These are phyloP conservation scores for Lasioglossum oenotherae DNA, from an alignment of 2,888 invertebrate species.

Conservation along the genomic window DNA sequence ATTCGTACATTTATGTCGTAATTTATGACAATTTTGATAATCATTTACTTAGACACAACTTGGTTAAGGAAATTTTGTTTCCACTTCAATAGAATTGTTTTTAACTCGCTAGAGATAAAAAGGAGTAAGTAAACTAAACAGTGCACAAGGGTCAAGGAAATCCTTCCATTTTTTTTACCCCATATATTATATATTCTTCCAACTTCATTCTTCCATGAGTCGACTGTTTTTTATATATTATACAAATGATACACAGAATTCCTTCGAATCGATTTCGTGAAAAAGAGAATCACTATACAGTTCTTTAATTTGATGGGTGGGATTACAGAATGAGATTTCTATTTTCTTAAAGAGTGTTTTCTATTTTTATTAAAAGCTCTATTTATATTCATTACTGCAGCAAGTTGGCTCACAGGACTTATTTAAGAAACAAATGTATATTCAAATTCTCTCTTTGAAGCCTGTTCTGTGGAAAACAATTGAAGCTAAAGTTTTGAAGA, in stretches of 20 bases:
- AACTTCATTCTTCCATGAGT: conserved; percentile 23
- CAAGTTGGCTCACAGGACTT: not conserved
- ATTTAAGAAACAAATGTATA: not conserved
- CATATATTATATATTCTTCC: conserved; percentile 16
- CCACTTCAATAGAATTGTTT: not conserved
- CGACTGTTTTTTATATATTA: conserved; percentile 22
- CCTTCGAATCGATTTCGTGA: not conserved
- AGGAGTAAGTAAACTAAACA: not conserved
- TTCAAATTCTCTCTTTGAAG: not conserved
- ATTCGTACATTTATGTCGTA: not conserved
- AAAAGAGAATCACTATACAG: not conserved
- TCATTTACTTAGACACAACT: not conserved
- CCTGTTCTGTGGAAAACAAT: not conserved
- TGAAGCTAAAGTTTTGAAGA: conserved; percentile 4
- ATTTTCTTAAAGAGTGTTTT: conserved; percentile 40
- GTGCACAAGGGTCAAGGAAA: not conserved
- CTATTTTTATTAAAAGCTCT: conserved; percentile 18
- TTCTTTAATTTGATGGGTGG: conserved; percentile 19
- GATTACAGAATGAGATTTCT: conserved; percentile 25
- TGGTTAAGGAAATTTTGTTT: not conserved
- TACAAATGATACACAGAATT: not conserved
- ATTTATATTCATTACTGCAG: not conserved
- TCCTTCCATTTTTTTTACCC: conserved; percentile 6
- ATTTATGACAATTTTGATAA: not conserved
- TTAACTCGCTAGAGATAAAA: not conserved